Percentiles rank a stretch among this genome's conserved stretches.
Evolutionary conservation across 64 coral and sea anemone species (phyloP).

Genomic region (Actinia equina): DNA sequence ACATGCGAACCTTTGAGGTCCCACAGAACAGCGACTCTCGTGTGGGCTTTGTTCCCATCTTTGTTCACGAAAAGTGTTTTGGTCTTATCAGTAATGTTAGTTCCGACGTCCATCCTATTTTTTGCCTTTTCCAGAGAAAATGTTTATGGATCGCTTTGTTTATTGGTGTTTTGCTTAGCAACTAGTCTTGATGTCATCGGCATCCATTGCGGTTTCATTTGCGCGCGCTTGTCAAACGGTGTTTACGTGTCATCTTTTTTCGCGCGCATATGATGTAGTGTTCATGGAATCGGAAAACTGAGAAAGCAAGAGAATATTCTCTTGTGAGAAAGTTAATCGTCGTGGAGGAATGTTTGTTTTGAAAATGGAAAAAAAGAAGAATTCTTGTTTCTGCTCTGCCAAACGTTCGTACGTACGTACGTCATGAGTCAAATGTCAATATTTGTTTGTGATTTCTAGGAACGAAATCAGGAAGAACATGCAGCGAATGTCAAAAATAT

Average conservation of each 20-base stretch:
- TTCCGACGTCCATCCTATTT: not conserved
- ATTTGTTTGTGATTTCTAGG: slow-evolving; percentile 32
- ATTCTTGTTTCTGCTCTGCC: too few species aligned
- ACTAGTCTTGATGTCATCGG: not conserved
- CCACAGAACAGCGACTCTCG: not conserved
- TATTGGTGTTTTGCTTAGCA: not conserved
- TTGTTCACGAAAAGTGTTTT: not conserved
- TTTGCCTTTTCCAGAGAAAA: not conserved
- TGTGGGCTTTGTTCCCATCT: not conserved
- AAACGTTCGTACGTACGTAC: too few species aligned
- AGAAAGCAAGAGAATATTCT: too few species aligned
- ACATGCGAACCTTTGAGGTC: not conserved
- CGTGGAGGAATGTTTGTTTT: too few species aligned
- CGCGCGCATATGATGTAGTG: too few species aligned
- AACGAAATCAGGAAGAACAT: slow-evolving; percentile 59
- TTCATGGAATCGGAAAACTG: too few species aligned
- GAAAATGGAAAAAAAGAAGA: too few species aligned
- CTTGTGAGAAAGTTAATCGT: too few species aligned
- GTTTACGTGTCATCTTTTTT: too few species aligned
- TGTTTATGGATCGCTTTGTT: not conserved
- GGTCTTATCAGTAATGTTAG: not conserved
- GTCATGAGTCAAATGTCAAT: not conserved
- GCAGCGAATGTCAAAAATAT: slow-evolving; percentile 64
- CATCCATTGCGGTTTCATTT: not conserved
- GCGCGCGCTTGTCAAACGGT: not conserved